Base-by-base conservation (phyloP, 2,113 vertebrate genomes). In the Anoplopoma fimbria region DNA sequence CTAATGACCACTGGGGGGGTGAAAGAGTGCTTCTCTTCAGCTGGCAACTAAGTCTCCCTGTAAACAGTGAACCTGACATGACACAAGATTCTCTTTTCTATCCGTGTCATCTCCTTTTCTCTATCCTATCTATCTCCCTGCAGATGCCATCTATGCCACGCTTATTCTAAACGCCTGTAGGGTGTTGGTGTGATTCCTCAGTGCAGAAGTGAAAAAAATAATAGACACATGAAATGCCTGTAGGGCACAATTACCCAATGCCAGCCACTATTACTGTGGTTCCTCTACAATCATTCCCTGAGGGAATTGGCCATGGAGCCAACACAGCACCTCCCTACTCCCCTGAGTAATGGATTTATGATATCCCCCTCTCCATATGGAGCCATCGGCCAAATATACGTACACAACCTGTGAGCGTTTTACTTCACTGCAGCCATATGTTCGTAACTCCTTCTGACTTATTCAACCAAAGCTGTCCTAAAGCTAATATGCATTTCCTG, bases 161-260 rank as follows among this genome's bases (percentile, higher is more conserved):
- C 77, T 90, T 60, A 19, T 79, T 91, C 86, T 47, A 77, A 72
- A 79, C 2, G 78, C 90, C 91, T 82, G 68, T 82, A 68, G 92
- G 89, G 47, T 60, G 84, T 82, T 78, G 69, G 77, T 90, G 84
- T 81, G 75, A 92, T 93, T 91, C 82, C 82, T 93, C 91, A 83
- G 85, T 79, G 82, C 70, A 38, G 67, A 82, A 88, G 91, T 86
- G 79, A 86, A 89, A 91, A 91, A 91, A 58, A 29, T 0, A 15
- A 47, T 21, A 55, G 3, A 58, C 25, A 88, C 87, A 82, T 61
- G 79, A 92, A 82, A 75, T 67, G 87, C 90, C 92, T 93, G 86
- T 31, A 83, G 91, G 93, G 88, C 89, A 93, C 88, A 93, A 94
- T 94, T 95, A 95, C 89, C 91, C 91, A 82, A 84, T 86, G 87